A percentile compares a stretch with the other conserved stretches of the same genome.
These are phyloP conservation scores for Chaetoderma sp. DNA, from an alignment of 2,888 invertebrate species.

Conservation along the genomic window DNA sequence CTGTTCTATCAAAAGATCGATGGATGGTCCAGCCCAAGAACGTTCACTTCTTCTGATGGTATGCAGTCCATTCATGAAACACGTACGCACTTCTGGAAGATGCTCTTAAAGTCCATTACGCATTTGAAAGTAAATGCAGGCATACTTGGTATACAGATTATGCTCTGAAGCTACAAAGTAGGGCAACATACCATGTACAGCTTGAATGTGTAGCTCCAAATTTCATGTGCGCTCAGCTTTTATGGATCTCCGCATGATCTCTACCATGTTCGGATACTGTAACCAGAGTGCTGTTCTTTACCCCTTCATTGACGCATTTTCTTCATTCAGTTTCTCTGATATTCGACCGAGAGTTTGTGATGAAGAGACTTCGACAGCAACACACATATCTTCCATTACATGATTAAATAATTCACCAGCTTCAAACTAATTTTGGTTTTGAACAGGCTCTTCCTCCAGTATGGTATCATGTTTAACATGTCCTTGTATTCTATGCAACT, in stretches of 20 bases:
- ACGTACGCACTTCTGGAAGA: slow-evolving; percentile 17
- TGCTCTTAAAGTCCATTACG: slow-evolving; percentile 21
- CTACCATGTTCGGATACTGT: slow-evolving; percentile 27
- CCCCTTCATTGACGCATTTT: not conserved
- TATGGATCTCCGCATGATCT: slow-evolving; percentile 21
- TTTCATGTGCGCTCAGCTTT: slow-evolving; percentile 24
- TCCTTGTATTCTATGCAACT: not conserved
- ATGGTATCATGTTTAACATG: not conserved
- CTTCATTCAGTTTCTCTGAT: not conserved
- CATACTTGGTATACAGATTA: slow-evolving; percentile 34
- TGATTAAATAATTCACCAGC: not conserved
- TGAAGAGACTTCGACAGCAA: not conserved
- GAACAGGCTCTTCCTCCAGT: not conserved
- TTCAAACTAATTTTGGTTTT: not conserved
- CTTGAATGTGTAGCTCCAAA: slow-evolving; percentile 20
- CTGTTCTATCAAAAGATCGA: slow-evolving; percentile 35
- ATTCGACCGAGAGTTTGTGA: not conserved
- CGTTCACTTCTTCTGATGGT: slow-evolving; percentile 29
- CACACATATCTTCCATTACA: not conserved
- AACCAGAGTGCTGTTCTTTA: slow-evolving; percentile 18
- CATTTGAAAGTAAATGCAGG: slow-evolving; percentile 26
- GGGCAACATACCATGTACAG: slow-evolving; percentile 23
- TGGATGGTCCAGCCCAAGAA: slow-evolving; percentile 33
- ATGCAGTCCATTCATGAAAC: slow-evolving; percentile 26
- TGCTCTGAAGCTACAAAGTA: slow-evolving; percentile 38